Evolutionary conservation across 2,113 vertebrate species (phyloP).

Genomic region (Dromaius novaehollandiae): DNA sequence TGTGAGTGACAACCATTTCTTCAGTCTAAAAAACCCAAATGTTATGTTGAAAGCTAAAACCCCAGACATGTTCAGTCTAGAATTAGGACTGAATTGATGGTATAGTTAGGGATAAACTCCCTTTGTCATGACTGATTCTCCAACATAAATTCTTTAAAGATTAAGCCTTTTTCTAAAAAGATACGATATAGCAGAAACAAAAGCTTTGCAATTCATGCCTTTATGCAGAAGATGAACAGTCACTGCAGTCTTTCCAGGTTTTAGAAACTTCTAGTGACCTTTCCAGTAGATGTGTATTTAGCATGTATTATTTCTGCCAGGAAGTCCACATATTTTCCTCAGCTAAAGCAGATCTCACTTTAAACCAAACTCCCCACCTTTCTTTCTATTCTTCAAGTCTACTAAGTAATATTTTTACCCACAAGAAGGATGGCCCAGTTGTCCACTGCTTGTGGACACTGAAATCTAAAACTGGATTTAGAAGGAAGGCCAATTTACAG

Average conservation of each 20-base stretch:
- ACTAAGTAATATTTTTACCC: accelerated
- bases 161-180: neutral
- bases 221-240: neutral
- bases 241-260: neutral
- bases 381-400: neutral
- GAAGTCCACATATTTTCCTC: neutral
- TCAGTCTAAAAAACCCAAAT: neutral
- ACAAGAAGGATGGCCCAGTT: neutral
- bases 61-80: neutral
- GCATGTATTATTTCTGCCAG: neutral
- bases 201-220: neutral
- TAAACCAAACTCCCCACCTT: neutral
- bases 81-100: neutral
- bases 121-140: neutral
- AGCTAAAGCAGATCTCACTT: neutral
- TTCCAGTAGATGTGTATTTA: neutral
- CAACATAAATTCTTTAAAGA: neutral
- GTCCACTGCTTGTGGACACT: neutral
- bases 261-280: neutral
- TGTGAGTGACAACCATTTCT: neutral
- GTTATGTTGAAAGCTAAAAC: neutral
- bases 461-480: neutral
- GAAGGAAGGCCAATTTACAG: neutral
- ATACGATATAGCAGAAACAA: neutral
- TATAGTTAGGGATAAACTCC: neutral